Evolutionary conservation across 2,888 invertebrate genomes (phyloP).

Genomic region (Machimus atricapillus): DNA sequence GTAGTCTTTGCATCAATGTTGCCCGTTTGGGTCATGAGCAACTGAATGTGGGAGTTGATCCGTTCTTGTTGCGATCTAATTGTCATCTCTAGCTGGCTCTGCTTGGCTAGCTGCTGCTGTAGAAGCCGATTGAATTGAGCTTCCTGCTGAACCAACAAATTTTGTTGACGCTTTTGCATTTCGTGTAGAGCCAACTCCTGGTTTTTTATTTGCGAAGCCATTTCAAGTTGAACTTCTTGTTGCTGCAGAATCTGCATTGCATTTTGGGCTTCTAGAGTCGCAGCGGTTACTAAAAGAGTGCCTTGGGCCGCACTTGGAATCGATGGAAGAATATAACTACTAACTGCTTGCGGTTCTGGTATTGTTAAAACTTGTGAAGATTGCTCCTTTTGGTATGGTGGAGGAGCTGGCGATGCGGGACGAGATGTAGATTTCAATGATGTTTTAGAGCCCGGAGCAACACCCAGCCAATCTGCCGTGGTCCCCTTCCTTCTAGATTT

Average conservation of each 20-base stretch:
- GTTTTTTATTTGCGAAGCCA: constrained; percentile 59
- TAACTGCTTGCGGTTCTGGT: not conserved
- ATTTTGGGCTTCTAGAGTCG: constrained; percentile 56
- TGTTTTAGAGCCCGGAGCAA: constrained; percentile 48
- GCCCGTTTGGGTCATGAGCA: constrained; percentile 58
- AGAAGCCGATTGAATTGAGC: constrained; percentile 57
- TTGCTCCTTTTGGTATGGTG: not conserved
- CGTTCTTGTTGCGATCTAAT: constrained; percentile 60
- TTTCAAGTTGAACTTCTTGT: constrained; percentile 58
- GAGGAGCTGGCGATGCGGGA: not conserved
- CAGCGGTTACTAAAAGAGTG: constrained; percentile 54
- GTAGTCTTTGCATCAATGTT: not conserved
- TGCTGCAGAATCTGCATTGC: constrained; percentile 56
- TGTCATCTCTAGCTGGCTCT: constrained; percentile 58
- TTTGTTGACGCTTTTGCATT: constrained; percentile 59
- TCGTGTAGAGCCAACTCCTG: constrained; percentile 58
- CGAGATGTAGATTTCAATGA: not conserved
- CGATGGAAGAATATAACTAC: not conserved
- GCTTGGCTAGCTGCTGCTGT: constrained; percentile 58
- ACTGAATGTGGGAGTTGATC: constrained; percentile 59
- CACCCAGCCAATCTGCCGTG: constrained; percentile 59
- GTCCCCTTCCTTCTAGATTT: constrained; percentile 51
- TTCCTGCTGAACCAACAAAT: constrained; percentile 56
- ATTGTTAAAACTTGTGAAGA: not conserved
- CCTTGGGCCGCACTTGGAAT: constrained; percentile 27